Evolutionary conservation across 2,113 vertebrate species (phyloP).

Genomic region (Dromaius novaehollandiae): DNA sequence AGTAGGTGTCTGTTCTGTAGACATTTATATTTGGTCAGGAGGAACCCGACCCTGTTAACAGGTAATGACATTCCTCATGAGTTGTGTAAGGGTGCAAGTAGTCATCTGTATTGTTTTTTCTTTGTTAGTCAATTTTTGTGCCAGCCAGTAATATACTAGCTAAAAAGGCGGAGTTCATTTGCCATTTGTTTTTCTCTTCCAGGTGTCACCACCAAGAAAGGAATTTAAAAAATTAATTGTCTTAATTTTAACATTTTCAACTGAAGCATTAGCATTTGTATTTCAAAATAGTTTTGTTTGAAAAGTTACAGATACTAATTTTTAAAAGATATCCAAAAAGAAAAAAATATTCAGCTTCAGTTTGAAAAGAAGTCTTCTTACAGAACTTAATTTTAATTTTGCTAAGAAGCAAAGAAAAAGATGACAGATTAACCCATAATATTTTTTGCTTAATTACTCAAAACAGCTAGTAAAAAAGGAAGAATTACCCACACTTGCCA

Average conservation of each 20-base stretch:
- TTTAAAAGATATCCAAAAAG: background rate
- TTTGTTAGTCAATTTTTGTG: background rate
- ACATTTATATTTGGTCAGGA: background rate
- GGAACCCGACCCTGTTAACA: background rate
- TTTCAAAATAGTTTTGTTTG: background rate
- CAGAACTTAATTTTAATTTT: background rate
- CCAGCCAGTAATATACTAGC: background rate
- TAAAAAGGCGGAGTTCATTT: background rate
- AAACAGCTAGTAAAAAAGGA: background rate
- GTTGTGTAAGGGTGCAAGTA: background rate
- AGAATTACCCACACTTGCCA: background rate
- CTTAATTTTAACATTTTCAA: slow-evolving; percentile 14
- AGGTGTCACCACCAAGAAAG: background rate
- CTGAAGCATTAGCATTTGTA: background rate
- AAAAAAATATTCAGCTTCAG: background rate
- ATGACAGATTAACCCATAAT: background rate
- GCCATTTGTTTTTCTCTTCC: background rate
- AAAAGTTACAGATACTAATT: background rate
- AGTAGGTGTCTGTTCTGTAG: background rate
- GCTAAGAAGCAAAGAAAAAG: background rate
- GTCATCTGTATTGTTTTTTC: background rate
- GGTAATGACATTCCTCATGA: background rate
- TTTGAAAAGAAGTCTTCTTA: background rate
- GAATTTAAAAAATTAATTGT: background rate
- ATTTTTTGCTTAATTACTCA: background rate